Base-by-base conservation (phyloP, 35 echinoderm and acorn worm species). In the Apostichopus japonicus region DNA sequence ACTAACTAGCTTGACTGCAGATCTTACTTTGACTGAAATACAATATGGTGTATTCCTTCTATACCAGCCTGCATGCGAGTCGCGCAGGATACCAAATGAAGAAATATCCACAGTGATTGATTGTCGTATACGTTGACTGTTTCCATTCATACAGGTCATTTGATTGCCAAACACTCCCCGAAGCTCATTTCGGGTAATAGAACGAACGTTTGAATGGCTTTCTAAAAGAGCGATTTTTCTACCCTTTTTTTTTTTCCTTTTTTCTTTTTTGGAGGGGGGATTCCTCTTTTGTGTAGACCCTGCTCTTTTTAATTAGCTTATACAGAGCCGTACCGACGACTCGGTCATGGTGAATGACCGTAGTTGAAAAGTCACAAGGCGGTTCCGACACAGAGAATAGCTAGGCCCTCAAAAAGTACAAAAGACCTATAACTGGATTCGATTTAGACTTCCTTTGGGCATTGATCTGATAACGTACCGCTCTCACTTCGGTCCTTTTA, bases 281-380 rank as follows among this genome's bases (percentile, higher is more conserved):
- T 19, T 17, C 16, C 53, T 16, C 56, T 82, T 82, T 82, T 84
- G 80, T 84, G 80, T 21, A 5, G 52, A 19, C 54, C 80, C 80
- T 84, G 5, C 80, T 84, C 23, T 13, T 23, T 84, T 84, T 84
- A 84, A 84, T 84, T 84, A 84, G 54, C 54, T 54, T 84, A 56
- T 56, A 56, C 53, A 84, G 52, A 56, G 15, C n/a, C 33, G 15
- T 21, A 84, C 80, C 15, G 80, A 15, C 80, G 21, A 15, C 15
- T 54, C 80, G 23, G 80, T 84, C 80, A 84, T 54, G 80, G 80
- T 84, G 54, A 56, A 57, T 84, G 80, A 84, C 55, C 54, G 19
- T 57, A 84, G 53, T 57, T 6, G 6, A 57, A 24, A 57, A 55
- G 23, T 55, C 79, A 55, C 13, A 53, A 57, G 53, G 10, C 33